Base-by-base conservation (phyloP, 2,797 vertebrate species). In the Halcyon badia region DNA sequence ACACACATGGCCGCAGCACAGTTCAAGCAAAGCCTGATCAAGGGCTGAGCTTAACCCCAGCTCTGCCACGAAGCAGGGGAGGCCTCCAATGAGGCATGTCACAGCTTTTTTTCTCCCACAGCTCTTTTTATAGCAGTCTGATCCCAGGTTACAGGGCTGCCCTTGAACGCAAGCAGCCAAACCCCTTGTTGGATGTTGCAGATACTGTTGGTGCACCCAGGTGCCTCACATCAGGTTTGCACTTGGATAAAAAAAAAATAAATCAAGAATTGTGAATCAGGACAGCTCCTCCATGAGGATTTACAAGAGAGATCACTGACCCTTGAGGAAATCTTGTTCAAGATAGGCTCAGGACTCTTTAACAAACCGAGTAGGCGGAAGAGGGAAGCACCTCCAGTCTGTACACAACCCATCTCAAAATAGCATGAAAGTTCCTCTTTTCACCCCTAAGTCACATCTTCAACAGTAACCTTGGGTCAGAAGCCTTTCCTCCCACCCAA, bases 51-150 rank as follows among this genome's bases (percentile, higher is more conserved):
- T 46, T 54, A 62, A 90, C 8, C 16, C 26, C 89, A 73, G 65
- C 48, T 66, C 8, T 57, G 8, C 8, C 24, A 33, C 2, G 7
- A 41, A 60, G 37, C 30, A 42, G 33, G 10, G 22, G 42, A 51
- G 24, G 35, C 1, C 4, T 18, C 13, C 48, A 37, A 1, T 1
- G 5, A 71, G 44, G 10, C 1, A 2, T 25, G 57, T 48, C 20
- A 25, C n/a, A 37, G 24, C 37, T 30, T 42, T 60, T 33, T 65
- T 60, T 20, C 69, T 49, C 8, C 9, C 19, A 28, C 10, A 75
- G 48, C 4, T 56, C 25, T 80, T 80, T 44, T 44, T 2, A 21
- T 30, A 86, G n/a, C 9, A 20, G 21, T 46, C 35, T 70, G 39
- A 70, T 19, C 26, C n/a, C 41, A 44, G 4, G 1, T 33, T 57